These are phyloP conservation scores for Euthynnus affinis DNA, from an alignment of 2,797 vertebrate species.

Conservation along the genomic window DNA sequence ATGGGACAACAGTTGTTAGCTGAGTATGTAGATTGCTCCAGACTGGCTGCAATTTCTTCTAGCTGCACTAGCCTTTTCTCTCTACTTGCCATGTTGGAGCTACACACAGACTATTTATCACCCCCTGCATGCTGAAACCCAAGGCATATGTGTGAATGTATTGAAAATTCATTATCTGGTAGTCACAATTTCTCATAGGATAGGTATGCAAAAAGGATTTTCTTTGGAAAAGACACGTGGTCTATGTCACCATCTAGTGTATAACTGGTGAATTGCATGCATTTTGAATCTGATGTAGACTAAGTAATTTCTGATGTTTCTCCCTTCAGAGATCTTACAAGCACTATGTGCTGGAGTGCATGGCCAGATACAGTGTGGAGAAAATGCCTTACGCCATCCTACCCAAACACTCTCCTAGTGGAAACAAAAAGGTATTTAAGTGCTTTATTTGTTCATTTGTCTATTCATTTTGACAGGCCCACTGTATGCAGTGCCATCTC, in stretches of 20 bases:
- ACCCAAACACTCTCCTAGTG: constrained; percentile 84
- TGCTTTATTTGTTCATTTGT: background rate
- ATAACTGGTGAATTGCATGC: background rate
- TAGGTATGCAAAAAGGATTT: constrained; percentile 60
- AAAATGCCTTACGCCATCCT: constrained; percentile 91
- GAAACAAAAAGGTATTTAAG: constrained; percentile 87
- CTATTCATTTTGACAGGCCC: background rate
- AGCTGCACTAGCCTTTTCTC: constrained; percentile 1
- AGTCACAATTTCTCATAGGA: constrained; percentile 64
- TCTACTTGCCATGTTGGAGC: constrained; percentile 26
- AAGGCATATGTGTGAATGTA: constrained; percentile 64
- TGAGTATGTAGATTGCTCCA: constrained; percentile 14
- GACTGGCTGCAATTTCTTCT: background rate
- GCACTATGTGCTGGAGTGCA: constrained; percentile 88
- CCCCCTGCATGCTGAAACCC: constrained; percentile 55
- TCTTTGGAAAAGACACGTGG: constrained; percentile 2
- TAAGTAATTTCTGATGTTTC: background rate
- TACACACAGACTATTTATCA: constrained; percentile 53
- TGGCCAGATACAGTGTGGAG: constrained; percentile 87
- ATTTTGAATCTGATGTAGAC: background rate
- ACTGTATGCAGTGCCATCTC: background rate
- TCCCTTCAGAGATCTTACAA: constrained; percentile 85
- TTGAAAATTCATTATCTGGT: constrained; percentile 79
- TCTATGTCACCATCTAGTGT: constrained; percentile 77
- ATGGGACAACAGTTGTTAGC: constrained; percentile 50